These are phyloP conservation scores for Noturus placidus DNA, from an alignment of 2,113 vertebrate genomes.

Conservation along the genomic window DNA sequence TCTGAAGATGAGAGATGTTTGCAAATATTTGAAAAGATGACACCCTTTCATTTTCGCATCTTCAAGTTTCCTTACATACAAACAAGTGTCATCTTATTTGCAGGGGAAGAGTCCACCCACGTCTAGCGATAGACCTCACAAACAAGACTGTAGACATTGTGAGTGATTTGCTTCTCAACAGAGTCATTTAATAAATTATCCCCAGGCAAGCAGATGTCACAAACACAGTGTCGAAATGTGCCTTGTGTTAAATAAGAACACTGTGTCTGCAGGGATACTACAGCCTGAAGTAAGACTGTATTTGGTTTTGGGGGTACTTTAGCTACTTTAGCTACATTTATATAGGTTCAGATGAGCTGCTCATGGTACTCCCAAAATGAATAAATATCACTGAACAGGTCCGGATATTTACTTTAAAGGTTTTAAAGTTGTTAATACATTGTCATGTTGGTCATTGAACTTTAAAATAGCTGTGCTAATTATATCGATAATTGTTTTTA, in stretches of 20 bases:
- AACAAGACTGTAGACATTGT: neutral
- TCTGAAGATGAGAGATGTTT: neutral
- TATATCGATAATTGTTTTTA: neutral
- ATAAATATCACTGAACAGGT: neutral
- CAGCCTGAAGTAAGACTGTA: neutral
- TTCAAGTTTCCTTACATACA: slow-evolving; percentile 1
- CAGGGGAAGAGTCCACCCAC: neutral
- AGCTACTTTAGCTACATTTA: too few relatives aligned
- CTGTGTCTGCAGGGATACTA: neutral
- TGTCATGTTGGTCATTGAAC: neutral
- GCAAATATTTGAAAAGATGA: slow-evolving; percentile 14
- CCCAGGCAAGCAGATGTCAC: slow-evolving; percentile 16
- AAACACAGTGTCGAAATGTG: neutral
- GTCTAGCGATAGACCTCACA: slow-evolving; percentile 4
- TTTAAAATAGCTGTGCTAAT: neutral
- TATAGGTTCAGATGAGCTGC: neutral
- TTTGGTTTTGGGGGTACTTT: neutral
- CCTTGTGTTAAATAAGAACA: neutral
- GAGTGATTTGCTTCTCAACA: slow-evolving; percentile 8
- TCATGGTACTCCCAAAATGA: neutral
- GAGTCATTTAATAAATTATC: slow-evolving; percentile 18
- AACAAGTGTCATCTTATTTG: slow-evolving; percentile 6
- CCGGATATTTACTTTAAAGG: too few relatives aligned
- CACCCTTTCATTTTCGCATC: slow-evolving; percentile 21
- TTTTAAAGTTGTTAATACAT: neutral